Base-by-base conservation (phyloP, 2,888 invertebrate genomes). In the Hoplodrina blanda region DNA sequence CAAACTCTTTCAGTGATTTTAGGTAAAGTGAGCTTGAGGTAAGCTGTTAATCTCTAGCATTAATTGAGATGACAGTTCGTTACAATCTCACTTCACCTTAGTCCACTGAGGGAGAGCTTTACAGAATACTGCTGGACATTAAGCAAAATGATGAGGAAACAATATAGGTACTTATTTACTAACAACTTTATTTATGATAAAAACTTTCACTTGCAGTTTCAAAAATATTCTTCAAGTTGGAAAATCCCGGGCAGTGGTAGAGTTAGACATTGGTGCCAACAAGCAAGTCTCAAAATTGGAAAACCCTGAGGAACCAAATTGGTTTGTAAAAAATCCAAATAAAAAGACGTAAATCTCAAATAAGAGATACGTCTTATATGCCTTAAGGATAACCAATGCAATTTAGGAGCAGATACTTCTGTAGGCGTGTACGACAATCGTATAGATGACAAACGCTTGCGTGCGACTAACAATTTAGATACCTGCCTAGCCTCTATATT, bases 401-500 rank as follows among this genome's bases (percentile, higher is more conserved):
- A 72, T 61, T 59, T 50, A 46, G 67, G 60, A 56, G 46, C 53
- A 49, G 41, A 64, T 67, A 67, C 49, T 59, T 30, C 44, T 59
- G 78, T 75, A 52, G 69, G 67, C 65, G 65, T 65, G n/a, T 64
- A 64, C 54, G 25, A 62, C 62, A 62, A 50, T 65, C 53, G 54
- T 73, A 44, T 62, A 49, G 17, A 76, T 74, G 78, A 78, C 77
- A 56, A 69, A 65, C 65, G 59, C 46, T 82, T 72, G 88, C 88
- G 87, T 89, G 89, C 70, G 53, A 53, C 76, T 64, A 81, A 73
- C 79, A 66, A 86, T 85, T 88, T 81, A 84, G 74, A 77, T 79
- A 76, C 81, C 73, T 73, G 67, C 76, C 69, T 70, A 75, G 71
- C 77, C 70, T 80, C 78, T 73, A 65, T 83, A 80, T 77, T 85